Percentiles rank a stretch among this genome's conserved stretches.
These are phyloP conservation scores for Turritopsis dohrnii DNA, from an alignment of 30 jellyfish, hydroid and myxozoan species.

Conservation along the genomic window DNA sequence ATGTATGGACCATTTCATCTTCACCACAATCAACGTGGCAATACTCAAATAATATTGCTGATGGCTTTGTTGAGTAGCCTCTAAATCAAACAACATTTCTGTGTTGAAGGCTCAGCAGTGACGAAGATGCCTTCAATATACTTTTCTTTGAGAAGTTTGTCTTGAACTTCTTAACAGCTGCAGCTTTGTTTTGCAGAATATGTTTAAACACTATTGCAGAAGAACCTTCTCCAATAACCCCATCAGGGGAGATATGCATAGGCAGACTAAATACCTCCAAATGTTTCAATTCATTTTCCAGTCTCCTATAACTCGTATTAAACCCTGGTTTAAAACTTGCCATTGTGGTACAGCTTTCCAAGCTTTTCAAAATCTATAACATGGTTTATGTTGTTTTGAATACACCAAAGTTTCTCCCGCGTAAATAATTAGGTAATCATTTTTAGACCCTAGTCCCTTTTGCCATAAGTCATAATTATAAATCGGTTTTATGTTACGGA, in stretches of 20 bases:
- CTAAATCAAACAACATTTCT: slow-evolving; percentile 23
- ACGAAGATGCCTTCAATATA: background rate
- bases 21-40: slow-evolving; percentile 2
- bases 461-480: background rate
- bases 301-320: background rate
- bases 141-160: slow-evolving; percentile 11
- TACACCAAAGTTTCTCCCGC: background rate
- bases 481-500: background rate
- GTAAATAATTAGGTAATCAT: background rate
- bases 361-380: background rate
- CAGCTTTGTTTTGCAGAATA: background rate
- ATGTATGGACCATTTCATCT: background rate
- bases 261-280: background rate
- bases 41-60: slow-evolving; percentile 24
- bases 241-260: background rate
- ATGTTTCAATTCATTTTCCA: background rate
- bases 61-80: slow-evolving; percentile 21
- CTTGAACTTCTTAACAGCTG: slow-evolving; percentile 21
- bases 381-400: background rate
- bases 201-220: slow-evolving; percentile 22
- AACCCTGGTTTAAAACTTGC: background rate
- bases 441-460: background rate
- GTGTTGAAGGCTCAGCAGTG: background rate
- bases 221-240: slow-evolving; percentile 26
- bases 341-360: background rate